Percentiles rank a stretch among this genome's conserved stretches.
Evolutionary conservation across 2,888 invertebrate species (phyloP).

Genomic region (Macrophya alboannulata): DNA sequence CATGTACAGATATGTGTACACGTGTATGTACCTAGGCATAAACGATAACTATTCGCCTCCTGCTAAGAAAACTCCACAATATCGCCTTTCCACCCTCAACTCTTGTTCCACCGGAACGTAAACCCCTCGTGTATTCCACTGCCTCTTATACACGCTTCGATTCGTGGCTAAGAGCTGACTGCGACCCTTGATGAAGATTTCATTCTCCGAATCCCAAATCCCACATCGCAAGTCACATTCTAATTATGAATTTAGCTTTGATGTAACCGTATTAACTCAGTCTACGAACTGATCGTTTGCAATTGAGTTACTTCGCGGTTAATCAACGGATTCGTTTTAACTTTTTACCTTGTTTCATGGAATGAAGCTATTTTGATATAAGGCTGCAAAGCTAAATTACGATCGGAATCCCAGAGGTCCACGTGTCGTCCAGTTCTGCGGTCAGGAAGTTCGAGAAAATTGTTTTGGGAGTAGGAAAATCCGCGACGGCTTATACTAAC

Average conservation of each 20-base stretch:
- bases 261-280: not conserved
- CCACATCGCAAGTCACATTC: not conserved
- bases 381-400: not conserved
- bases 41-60: constrained; percentile 46
- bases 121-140: not conserved
- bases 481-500: not conserved
- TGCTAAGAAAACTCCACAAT: constrained; percentile 32
- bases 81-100: not conserved
- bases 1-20: not conserved
- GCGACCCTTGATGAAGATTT: constrained; percentile 22
- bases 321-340: not conserved
- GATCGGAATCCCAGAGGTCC: not conserved
- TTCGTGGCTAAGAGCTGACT: not conserved
- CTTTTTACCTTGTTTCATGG: not conserved
- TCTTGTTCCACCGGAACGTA: not conserved
- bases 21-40: constrained; percentile 5
- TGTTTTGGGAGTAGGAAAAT: not conserved
- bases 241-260: constrained; percentile 14
- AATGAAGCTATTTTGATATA: constrained; percentile 6
- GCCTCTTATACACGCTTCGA: not conserved
- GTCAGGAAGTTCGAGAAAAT: not conserved
- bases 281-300: too few relatives aligned
- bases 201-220: not conserved
- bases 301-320: not conserved
- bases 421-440: not conserved